Base-by-base conservation (phyloP, 2,888 invertebrate genomes). In the Sicus ferrugineus region DNA sequence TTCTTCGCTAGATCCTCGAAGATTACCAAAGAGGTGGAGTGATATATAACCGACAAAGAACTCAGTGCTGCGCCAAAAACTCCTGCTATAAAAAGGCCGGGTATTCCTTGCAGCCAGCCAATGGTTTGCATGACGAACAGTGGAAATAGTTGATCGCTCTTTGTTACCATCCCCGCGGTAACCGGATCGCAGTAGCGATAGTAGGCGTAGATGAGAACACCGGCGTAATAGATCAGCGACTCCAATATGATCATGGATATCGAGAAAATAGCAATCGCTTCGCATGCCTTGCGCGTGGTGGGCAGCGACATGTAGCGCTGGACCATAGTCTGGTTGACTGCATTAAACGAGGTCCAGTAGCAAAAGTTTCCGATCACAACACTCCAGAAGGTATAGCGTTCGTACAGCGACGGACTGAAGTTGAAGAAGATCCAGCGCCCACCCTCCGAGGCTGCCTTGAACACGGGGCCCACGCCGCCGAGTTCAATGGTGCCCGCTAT, bases 31-130 rank as follows among this genome's bases (percentile, higher is more conserved):
- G 96, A 91, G 48, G 95, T 91, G 0, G 95, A 94, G 83, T 96
- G 96, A 46, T 96, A 86, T 1, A 95, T 94, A 1, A 95, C 94
- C 0, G 96, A 95, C 42, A 96, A 86, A 0, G 96, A 95, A 82
- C 96, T 96, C 64, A 96, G 87, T 2, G 95, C 94, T 19, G 95
- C 96, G 54, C 95, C 95, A 82, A 96, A 96, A 3, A 97, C 91
- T 16, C 95, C 83, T 23, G 96, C 93, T 3, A 96, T 89, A 81
- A 96, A 96, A 6, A 96, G 88, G 0, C 96, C 96, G 0, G 94
- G 90, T 59, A 97, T 86, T 0, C 96, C 96, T 4, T 90, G 91
- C 38, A 93, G 81, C 73, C 89, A 86, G 5, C 89, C 89, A 26
- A 94, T 89, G 34, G 91, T 89, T 81, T 93, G 91, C 86, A 94